Percentiles rank a stretch among this genome's conserved stretches.
Conservation (phyloP, 2,113 vertebrate species). For the Raja brachyura region DNA sequence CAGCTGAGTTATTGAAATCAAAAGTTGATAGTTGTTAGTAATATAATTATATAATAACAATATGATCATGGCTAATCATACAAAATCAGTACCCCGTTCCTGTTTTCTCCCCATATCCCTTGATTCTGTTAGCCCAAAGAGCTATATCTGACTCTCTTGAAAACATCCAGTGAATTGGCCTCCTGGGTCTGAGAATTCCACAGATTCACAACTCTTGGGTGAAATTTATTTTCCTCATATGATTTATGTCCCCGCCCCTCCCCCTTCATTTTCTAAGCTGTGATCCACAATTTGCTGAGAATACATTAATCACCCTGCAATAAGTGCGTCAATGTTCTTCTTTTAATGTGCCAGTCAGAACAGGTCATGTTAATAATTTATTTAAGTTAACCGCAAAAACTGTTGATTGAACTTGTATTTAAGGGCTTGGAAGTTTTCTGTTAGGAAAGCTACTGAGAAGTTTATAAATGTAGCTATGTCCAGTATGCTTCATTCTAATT, state of each 20-base stretch:
- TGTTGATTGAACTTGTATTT: conserved; percentile 4
- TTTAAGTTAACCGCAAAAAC: neutral
- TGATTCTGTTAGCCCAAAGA: too few species aligned
- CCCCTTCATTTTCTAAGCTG: neutral
- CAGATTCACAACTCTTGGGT: too few species aligned
- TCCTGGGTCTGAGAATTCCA: too few species aligned
- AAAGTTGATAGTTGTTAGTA: neutral
- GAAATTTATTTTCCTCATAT: too few species aligned
- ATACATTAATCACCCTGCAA: neutral
- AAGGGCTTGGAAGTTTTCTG: neutral
- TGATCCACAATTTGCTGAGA: neutral
- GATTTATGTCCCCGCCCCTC: neutral
- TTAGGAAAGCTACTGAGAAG: neutral
- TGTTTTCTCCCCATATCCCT: too few species aligned
- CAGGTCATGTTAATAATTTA: neutral
- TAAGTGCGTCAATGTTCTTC: neutral
- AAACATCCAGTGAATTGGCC: too few species aligned
- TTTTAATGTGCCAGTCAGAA: too few species aligned
- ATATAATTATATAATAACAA: neutral
- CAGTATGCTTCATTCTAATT: neutral
- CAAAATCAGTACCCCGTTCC: too few species aligned
- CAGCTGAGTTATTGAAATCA: neutral
- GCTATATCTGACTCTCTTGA: too few species aligned
- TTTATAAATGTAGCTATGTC: neutral
- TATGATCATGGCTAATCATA: too few species aligned